Conservation (phyloP, 2,113 vertebrate species). For the Lophotis ruficrista region DNA sequence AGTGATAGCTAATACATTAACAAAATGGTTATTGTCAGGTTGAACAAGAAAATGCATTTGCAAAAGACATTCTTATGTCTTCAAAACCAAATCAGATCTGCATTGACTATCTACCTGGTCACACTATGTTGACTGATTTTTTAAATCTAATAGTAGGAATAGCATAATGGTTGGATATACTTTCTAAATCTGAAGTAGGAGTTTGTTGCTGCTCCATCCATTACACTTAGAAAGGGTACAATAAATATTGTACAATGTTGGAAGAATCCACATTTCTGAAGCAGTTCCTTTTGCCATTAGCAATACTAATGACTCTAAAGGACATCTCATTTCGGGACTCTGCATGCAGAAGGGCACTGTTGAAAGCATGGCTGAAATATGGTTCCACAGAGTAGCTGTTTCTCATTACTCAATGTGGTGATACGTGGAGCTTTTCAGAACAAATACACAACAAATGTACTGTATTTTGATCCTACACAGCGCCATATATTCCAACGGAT, state of each 20-base stretch:
- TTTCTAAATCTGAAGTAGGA: background rate
- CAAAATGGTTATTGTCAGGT: background rate
- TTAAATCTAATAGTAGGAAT: background rate
- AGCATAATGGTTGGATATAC: background rate
- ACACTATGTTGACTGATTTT: background rate
- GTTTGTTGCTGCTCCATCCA: background rate
- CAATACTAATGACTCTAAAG: background rate
- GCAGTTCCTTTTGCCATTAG: background rate
- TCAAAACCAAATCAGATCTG: background rate
- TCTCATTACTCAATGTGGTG: background rate
- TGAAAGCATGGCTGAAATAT: background rate
- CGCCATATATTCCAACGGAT: conserved; percentile 81
- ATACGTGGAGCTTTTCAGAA: background rate
- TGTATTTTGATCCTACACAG: conserved; percentile 71
- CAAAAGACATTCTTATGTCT: background rate
- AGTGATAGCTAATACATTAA: background rate
- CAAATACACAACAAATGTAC: background rate
- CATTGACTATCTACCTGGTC: background rate
- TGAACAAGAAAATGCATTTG: background rate
- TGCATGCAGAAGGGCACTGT: background rate
- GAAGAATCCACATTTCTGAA: background rate
- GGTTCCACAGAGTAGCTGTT: background rate
- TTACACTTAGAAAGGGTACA: background rate
- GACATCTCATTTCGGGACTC: background rate
- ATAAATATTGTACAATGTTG: background rate